A percentile compares a stretch with the other conserved stretches of the same genome.
These are phyloP conservation scores for Adelges cooleyi DNA, from an alignment of 1,140 invertebrate genomes.

Conservation along the genomic window DNA sequence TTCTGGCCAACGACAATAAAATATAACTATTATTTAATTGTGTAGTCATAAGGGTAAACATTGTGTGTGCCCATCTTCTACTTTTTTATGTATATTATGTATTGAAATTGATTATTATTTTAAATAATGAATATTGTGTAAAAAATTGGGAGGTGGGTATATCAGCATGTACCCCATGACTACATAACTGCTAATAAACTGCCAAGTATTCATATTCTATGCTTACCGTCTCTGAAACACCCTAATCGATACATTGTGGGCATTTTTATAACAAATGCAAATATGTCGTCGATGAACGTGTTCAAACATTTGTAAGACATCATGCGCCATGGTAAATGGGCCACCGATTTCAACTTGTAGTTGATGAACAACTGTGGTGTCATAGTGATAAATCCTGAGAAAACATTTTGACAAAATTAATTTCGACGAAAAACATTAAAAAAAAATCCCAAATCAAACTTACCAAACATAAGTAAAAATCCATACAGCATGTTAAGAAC, in stretches of 20 bases:
- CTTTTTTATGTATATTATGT: no score
- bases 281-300: conserved; percentile 99
- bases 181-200: no score
- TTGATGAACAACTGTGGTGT: conserved; percentile 98
- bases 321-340: conserved; percentile 98
- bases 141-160: no score
- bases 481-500: conserved; percentile 93
- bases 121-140: no score
- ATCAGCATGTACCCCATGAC: no score
- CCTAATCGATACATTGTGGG: conserved; percentile 91
- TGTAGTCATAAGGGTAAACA: no score
- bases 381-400: conserved; percentile 95
- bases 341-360: conserved; percentile 97
- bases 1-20: no score
- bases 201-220: no score
- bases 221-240: conserved; percentile 86
- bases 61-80: no score
- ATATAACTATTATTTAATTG: no score
- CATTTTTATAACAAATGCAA: conserved; percentile 99
- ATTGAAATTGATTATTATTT: no score
- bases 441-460: not conserved
- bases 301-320: conserved; percentile 99
- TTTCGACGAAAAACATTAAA: not conserved
- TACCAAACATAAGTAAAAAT: conserved; percentile 91
- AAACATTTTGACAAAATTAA: conserved; percentile 20